These are phyloP conservation scores for Heliconius charithonia DNA, from an alignment of 2,888 invertebrate species.

Conservation along the genomic window DNA sequence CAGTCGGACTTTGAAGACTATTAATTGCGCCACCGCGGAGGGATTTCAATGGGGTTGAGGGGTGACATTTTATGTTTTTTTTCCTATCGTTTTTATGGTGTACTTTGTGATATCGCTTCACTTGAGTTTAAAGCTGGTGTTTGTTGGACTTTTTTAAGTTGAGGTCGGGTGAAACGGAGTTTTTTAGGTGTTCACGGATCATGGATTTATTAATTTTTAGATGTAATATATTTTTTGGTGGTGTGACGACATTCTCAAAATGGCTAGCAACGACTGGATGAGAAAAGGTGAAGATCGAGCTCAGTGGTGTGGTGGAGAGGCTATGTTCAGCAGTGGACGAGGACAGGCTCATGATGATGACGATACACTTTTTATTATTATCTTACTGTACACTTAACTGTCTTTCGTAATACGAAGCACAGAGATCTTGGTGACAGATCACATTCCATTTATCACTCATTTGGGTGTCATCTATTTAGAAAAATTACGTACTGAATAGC, in stretches of 20 bases:
- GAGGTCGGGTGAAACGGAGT: neutral
- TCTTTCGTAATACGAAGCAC: neutral
- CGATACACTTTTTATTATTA: neutral
- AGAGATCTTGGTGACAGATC: neutral
- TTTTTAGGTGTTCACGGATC: neutral
- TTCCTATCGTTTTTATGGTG: neutral
- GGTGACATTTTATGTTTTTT: slow-evolving; percentile 27
- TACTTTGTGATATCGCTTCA: neutral
- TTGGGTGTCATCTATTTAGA: too few species aligned
- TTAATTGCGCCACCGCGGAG: slow-evolving; percentile 30
- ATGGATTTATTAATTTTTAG: neutral
- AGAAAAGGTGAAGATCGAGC: too few species aligned
- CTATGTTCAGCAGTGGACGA: too few species aligned
- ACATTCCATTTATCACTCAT: neutral
- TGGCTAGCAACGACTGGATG: too few species aligned
- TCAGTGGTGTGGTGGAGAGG: too few species aligned
- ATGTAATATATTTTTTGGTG: neutral
- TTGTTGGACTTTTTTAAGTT: neutral
- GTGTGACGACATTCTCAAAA: too few species aligned
- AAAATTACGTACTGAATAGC: neutral
- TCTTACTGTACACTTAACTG: neutral
- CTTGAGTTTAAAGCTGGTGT: neutral
- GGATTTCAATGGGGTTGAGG: slow-evolving; percentile 22
- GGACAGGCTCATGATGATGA: too few species aligned
- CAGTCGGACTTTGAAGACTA: slow-evolving; percentile 35